Evolutionary conservation across 1,140 invertebrate species (phyloP).

Genomic region (Druon quercuslanigerum): DNA sequence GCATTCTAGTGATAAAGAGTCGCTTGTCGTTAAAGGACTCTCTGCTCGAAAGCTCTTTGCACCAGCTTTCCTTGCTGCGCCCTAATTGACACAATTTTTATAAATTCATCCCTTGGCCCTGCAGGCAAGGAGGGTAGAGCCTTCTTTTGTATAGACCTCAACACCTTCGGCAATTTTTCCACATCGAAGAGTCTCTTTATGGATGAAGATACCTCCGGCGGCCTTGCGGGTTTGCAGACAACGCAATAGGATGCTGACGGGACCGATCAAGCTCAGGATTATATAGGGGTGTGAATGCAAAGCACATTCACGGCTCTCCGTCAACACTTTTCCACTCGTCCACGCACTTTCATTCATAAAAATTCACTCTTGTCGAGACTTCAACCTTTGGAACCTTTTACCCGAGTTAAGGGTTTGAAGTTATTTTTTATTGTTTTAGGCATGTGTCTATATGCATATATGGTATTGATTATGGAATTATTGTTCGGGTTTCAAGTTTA

Average conservation of each 20-base stretch:
- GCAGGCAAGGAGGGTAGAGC: slow-evolving; percentile 52
- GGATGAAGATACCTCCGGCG: slow-evolving; percentile 40
- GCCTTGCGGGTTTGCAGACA: neutral
- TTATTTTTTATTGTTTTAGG: too few relatives aligned
- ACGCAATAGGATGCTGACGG: neutral
- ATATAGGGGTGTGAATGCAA: neutral
- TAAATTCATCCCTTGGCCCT: slow-evolving; percentile 51
- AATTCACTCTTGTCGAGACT: slow-evolving; percentile 48
- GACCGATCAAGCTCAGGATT: neutral
- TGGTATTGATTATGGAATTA: too few relatives aligned
- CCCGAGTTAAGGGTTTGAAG: too few relatives aligned
- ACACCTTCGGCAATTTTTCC: slow-evolving; percentile 54
- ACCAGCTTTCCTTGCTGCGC: slow-evolving; percentile 52
- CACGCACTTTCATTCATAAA: slow-evolving; percentile 62
- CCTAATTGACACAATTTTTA: slow-evolving; percentile 69
- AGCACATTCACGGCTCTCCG: neutral
- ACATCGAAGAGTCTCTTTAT: slow-evolving; percentile 48
- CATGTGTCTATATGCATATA: too few relatives aligned
- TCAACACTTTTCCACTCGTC: slow-evolving; percentile 43
- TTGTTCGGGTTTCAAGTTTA: too few relatives aligned
- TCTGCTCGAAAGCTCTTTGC: slow-evolving; percentile 43
- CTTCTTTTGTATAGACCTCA: slow-evolving; percentile 54
- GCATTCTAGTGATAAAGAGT: slow-evolving; percentile 55
- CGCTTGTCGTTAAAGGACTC: slow-evolving; percentile 47
- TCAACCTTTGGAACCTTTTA: neutral